phyloP scores from a whole-genome alignment of 2,888 invertebrate genomes.

The Tupiocoris notatus region DNA sequence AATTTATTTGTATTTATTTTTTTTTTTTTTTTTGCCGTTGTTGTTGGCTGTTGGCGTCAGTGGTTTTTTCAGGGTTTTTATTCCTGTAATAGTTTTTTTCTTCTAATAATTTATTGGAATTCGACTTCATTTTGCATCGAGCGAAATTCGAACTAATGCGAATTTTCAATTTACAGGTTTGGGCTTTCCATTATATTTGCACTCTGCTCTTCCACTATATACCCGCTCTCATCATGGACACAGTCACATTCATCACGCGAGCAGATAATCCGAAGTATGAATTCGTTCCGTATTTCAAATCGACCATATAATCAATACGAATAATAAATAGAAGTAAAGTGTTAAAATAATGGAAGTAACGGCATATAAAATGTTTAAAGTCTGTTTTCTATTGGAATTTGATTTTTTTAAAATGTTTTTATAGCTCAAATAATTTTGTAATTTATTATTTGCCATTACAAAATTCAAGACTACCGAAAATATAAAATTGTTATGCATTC shows the following conservation, averaged over 20 bases:
- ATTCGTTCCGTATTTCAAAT: no score
- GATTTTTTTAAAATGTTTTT: not conserved
- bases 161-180: constrained; percentile 53
- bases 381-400: not conserved
- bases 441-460: not conserved
- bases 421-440: not conserved
- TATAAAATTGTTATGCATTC: constrained; percentile 7
- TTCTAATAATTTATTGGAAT: no score
- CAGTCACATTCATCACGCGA: constrained; percentile 62
- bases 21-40: no score
- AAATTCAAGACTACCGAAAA: no score
- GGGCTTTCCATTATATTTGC: constrained; percentile 58
- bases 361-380: no score
- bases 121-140: not conserved
- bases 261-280: constrained; percentile 65
- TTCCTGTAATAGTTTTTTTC: no score
- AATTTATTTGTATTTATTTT: no score
- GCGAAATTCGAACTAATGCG: not conserved
- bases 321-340: no score
- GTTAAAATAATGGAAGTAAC: no score
- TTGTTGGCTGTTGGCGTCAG: no score
- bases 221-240: constrained; percentile 69
- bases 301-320: no score
- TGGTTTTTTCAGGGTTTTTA: no score
- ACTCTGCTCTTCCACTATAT: constrained; percentile 67